These are phyloP conservation scores for Lordiphosa clarofinis DNA, from an alignment of 1,140 invertebrate species.

Conservation along the genomic window DNA sequence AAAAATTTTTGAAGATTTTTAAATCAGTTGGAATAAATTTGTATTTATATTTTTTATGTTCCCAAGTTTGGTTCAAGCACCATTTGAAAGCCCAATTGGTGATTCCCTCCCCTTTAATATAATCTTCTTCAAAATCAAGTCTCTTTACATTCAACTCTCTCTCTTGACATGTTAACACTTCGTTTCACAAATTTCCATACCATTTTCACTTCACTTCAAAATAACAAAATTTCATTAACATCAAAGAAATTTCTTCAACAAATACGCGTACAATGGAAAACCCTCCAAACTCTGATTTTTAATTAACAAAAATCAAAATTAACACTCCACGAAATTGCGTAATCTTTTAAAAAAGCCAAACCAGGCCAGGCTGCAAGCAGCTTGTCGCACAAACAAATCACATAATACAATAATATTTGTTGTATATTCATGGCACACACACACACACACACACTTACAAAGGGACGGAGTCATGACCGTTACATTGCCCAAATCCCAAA, in stretches of 20 bases:
- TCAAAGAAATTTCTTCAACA: slow-evolving; percentile 5
- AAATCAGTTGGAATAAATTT: too few relatives aligned
- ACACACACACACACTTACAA: not conserved
- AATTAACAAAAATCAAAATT: slow-evolving; percentile 11
- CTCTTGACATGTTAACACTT: not conserved
- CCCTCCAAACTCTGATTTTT: slow-evolving; percentile 6
- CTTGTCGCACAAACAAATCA: slow-evolving; percentile 6
- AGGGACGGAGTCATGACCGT: slow-evolving; percentile 5
- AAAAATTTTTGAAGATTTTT: too few relatives aligned
- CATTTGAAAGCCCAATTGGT: too few relatives aligned
- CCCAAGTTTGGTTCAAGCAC: too few relatives aligned
- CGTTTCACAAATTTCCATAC: slow-evolving; percentile 2
- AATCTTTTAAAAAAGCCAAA: slow-evolving; percentile 8
- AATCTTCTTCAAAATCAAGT: too few relatives aligned
- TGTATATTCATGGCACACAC: slow-evolving; percentile 8
- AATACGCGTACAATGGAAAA: slow-evolving; percentile 7
- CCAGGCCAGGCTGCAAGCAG: slow-evolving; percentile 4
- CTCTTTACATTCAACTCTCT: too few relatives aligned
- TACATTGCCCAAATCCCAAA: slow-evolving; percentile 11
- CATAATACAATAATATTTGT: slow-evolving; percentile 10
- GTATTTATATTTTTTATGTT: too few relatives aligned
- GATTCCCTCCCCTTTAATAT: too few relatives aligned
- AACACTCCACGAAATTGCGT: slow-evolving; percentile 10
- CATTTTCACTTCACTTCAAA: not conserved
- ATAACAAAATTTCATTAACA: slow-evolving; percentile 8